Evolutionary conservation across 1,140 invertebrate genomes (phyloP).

Genomic region (Orius laevigatus): DNA sequence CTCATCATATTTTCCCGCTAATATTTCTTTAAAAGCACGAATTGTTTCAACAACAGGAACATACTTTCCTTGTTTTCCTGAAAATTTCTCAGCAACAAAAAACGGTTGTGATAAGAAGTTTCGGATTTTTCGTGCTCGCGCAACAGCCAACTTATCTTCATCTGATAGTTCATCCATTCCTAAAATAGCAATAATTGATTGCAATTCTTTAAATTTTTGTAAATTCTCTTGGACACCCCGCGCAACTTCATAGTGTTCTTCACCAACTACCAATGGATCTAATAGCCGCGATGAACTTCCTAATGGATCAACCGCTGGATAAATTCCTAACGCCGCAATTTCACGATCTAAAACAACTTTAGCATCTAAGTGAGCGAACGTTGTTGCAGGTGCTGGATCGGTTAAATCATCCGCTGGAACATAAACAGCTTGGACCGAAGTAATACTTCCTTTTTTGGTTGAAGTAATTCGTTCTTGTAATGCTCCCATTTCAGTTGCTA

Average conservation of each 20-base stretch:
- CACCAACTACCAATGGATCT: constrained; percentile 62
- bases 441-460: constrained; percentile 65
- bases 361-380: constrained; percentile 72
- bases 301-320: constrained; percentile 70
- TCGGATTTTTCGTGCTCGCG: constrained; percentile 66
- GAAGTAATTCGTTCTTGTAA: constrained; percentile 73
- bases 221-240: constrained; percentile 66
- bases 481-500: constrained; percentile 64
- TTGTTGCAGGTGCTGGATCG: constrained; percentile 69
- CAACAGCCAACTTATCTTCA: constrained; percentile 68
- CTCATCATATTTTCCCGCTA: constrained; percentile 60
- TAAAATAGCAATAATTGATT: constrained; percentile 70
- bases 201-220: constrained; percentile 59
- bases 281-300: constrained; percentile 68
- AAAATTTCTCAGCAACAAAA: constrained; percentile 56
- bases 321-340: constrained; percentile 71
- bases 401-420: constrained; percentile 77
- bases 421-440: constrained; percentile 67
- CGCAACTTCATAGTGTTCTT: constrained; percentile 60
- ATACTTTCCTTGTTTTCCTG: constrained; percentile 43
- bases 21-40: constrained; percentile 30
- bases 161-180: constrained; percentile 79
- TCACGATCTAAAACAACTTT: constrained; percentile 68
- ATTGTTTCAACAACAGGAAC: constrained; percentile 44
- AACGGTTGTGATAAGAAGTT: constrained; percentile 70